Conservation (phyloP, 2,797 vertebrate species). For the Hippoglossus hippoglossus region DNA sequence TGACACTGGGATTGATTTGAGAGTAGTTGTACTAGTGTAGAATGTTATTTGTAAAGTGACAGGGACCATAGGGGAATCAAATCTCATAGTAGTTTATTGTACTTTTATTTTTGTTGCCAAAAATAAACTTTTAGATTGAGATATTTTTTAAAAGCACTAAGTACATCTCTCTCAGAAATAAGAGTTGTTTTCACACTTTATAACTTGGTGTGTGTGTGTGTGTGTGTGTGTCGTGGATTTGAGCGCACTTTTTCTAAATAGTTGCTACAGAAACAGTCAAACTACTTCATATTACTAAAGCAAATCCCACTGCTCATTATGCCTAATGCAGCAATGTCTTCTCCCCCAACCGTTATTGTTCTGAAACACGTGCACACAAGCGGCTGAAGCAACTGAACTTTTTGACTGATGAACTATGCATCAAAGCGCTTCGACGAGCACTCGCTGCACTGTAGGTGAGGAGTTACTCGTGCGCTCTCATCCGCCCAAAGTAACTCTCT, state of each 20-base stretch:
- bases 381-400: constrained; percentile 76
- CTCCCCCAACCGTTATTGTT: constrained; percentile 75
- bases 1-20: constrained; percentile 26
- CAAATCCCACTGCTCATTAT: constrained; percentile 79
- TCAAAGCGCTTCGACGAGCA: constrained; percentile 66
- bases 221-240: constrained; percentile 23
- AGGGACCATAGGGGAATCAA: constrained; percentile 12
- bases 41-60: constrained; percentile 17
- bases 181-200: constrained; percentile 44
- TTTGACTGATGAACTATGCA: constrained; percentile 81
- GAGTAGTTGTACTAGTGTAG: constrained; percentile 10
- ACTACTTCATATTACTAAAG: constrained; percentile 57
- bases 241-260: constrained; percentile 57
- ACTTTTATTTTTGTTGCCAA: background rate
- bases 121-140: constrained; percentile 12
- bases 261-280: constrained; percentile 65
- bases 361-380: constrained; percentile 66
- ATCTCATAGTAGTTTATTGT: background rate
- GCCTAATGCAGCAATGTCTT: constrained; percentile 69
- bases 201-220: constrained; percentile 1
- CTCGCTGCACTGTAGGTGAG: constrained; percentile 75
- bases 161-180: constrained; percentile 32
- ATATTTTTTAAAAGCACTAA: constrained; percentile 25
- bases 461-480: constrained; percentile 63
- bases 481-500: constrained; percentile 69